phyloP scores from a whole-genome alignment of 2,113 vertebrate species.

The Australoheros scitulus region DNA sequence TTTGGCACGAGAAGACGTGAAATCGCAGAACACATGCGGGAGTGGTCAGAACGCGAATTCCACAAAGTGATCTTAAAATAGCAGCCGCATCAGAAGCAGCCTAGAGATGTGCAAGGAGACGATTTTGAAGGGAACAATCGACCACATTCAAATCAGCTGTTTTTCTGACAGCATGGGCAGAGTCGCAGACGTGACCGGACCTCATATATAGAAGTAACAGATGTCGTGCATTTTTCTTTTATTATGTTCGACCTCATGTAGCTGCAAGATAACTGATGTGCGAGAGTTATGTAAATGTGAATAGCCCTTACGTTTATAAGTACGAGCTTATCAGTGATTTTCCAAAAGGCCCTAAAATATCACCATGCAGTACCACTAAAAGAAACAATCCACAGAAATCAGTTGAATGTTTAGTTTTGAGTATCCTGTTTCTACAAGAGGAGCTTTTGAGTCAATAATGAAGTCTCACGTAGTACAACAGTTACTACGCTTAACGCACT shows the following conservation, averaged over 20 bases:
- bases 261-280: background rate
- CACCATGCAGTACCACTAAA: background rate
- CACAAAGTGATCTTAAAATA: background rate
- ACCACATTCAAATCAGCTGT: background rate
- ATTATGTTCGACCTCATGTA: background rate
- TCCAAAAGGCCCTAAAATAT: background rate
- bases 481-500: background rate
- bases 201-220: background rate
- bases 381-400: background rate
- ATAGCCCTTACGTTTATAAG: background rate
- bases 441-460: background rate
- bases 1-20: background rate
- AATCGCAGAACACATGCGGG: accelerated
- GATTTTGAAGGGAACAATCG: background rate
- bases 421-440: background rate
- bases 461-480: background rate
- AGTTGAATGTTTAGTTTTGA: background rate
- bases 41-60: too few species aligned
- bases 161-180: background rate
- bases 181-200: background rate
- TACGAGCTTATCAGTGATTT: background rate
- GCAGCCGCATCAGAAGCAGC: background rate
- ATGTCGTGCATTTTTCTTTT: background rate
- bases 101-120: accelerated
- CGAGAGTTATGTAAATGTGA: background rate